Evolutionary conservation across 1,140 invertebrate species (phyloP), one percentile per base, ranked within the genome.

Genomic region (Cydia amplana): DNA sequence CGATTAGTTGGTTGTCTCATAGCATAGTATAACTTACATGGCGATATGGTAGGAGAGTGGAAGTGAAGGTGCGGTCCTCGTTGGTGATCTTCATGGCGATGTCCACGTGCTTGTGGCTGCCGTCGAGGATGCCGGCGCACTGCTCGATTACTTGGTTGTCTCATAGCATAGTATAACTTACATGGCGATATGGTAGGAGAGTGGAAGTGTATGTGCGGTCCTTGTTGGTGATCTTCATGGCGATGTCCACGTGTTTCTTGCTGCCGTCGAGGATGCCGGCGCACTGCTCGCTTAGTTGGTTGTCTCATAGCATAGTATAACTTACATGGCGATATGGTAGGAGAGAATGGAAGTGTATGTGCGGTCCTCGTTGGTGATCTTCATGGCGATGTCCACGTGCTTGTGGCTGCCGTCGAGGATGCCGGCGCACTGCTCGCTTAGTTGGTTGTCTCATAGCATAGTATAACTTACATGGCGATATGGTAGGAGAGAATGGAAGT

Each of bases 11-110:
- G 88, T 99, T 97, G 86, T 99, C 98, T 43, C 40, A 14, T 43
- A 43, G 40, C 9, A 43, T 3, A 43, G 40, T 12, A 14, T 43
- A 28, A 93, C 95, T 94, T 93, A 98, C 97, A 96, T 96, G 4
- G 98, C 97, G 87, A 99, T 98, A 83, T 98, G 95, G 88, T 99
- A 99, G 82, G 98, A 99, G 0, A 99, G 94, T 99, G 1, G 98
- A 96, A 9, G 95, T 97, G 92, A 99, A 99, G 4, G 98, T 96
- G 73, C 99, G 94, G 83, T 97, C 97, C 91, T 98, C 97, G 89
- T 99, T 99, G 60, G 95, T 96, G 78, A 99, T 99, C 46, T 93
- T 94, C 95, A 98, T 96, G 70, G 96, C 94, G 67, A 99, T 95
- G 65, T 95, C 94, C 2, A 98, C 94, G 63, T 93, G 93, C 28